Evolutionary conservation across 2,113 vertebrate genomes (phyloP).

Genomic region (Nibea coibor): DNA sequence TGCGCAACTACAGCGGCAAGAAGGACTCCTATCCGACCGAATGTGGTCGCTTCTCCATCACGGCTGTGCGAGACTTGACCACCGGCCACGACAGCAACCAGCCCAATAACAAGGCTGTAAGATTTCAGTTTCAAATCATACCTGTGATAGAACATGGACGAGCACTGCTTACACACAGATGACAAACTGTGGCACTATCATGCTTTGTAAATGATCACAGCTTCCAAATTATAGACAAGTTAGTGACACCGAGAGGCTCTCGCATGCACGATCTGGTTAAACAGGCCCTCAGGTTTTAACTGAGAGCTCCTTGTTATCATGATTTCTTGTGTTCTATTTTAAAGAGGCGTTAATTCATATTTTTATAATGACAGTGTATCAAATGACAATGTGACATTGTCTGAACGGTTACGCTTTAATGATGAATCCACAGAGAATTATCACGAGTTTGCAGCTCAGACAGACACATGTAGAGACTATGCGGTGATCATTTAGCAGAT

Average conservation of each 20-base stretch:
- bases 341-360: neutral
- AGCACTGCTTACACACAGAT: too few relatives aligned
- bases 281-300: neutral
- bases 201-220: neutral
- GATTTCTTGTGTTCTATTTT: neutral
- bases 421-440: neutral
- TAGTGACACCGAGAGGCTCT: neutral
- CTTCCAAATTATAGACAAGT: neutral
- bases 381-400: too few relatives aligned
- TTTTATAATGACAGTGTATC: too few relatives aligned
- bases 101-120: constrained; percentile 91
- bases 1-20: constrained; percentile 88
- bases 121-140: neutral
- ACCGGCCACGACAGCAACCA: constrained; percentile 94
- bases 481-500: too few relatives aligned
- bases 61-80: constrained; percentile 91
- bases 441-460: too few relatives aligned
- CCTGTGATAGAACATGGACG: neutral
- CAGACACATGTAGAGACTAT: too few relatives aligned
- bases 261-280: too few relatives aligned
- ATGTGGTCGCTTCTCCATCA: constrained; percentile 90
- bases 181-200: neutral
- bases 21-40: constrained; percentile 87
- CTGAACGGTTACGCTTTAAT: neutral
- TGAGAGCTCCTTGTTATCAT: neutral